A percentile compares a stretch with the other conserved stretches of the same genome.
phyloP scores from a whole-genome alignment of 2,888 invertebrate species.

The Archaeoteleia sp. region DNA sequence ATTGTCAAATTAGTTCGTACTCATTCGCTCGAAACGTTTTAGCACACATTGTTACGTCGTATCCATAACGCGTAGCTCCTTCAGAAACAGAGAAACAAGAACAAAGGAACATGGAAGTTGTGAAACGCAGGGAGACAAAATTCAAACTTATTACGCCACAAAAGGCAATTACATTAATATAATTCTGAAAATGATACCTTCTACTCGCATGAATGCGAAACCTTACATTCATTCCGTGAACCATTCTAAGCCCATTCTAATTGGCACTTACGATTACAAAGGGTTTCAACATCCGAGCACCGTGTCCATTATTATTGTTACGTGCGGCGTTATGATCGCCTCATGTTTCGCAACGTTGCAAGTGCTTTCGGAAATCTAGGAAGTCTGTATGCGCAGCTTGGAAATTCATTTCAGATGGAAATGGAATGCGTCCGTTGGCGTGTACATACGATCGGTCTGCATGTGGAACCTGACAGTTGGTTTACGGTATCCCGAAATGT shows the following conservation, averaged over 20 bases:
- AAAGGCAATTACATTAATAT: constrained; percentile 6
- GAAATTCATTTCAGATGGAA: constrained; percentile 61
- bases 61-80: constrained; percentile 16
- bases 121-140: not conserved
- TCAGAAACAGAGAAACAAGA: constrained; percentile 4
- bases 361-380: constrained; percentile 55
- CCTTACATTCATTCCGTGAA: not conserved
- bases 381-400: constrained; percentile 45
- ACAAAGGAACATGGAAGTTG: constrained; percentile 3
- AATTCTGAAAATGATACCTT: not conserved
- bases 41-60: constrained; percentile 10
- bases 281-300: constrained; percentile 7
- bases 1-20: constrained; percentile 50
- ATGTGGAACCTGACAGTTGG: constrained; percentile 50
- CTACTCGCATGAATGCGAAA: constrained; percentile 11
- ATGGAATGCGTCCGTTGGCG: constrained; percentile 54
- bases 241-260: constrained; percentile 24
- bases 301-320: constrained; percentile 26
- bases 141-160: not conserved
- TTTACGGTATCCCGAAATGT: constrained; percentile 51
- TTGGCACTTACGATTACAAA: constrained; percentile 35
- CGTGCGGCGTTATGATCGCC: constrained; percentile 30
- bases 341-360: constrained; percentile 29
- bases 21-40: constrained; percentile 44
- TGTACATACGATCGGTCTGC: constrained; percentile 38